Evolutionary conservation across 2,888 invertebrate genomes (phyloP).

Genomic region (Syritta pipiens): DNA sequence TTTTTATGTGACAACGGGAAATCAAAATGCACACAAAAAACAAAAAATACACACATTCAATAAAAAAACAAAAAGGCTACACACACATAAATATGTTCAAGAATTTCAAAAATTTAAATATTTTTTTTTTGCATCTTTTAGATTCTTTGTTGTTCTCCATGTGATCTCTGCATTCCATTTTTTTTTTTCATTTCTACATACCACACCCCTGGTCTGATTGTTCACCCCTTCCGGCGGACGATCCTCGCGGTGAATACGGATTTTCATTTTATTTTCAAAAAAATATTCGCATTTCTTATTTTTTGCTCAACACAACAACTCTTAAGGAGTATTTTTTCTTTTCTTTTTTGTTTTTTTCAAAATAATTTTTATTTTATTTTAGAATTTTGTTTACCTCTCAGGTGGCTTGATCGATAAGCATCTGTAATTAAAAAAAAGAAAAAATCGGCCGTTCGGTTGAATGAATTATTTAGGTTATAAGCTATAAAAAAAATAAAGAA

Average conservation of each 20-base stretch:
- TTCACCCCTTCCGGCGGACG: constrained; percentile 70
- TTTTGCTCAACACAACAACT: constrained; percentile 29
- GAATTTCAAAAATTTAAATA: constrained; percentile 16
- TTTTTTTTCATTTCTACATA: constrained; percentile 53
- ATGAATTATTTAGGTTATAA: constrained; percentile 80
- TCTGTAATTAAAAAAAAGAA: constrained; percentile 85
- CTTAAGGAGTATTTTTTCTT: constrained; percentile 51
- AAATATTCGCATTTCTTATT: constrained; percentile 41
- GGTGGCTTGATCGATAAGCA: constrained; percentile 88
- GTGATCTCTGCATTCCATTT: constrained; percentile 64
- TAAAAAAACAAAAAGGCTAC: constrained; percentile 1
- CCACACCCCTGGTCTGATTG: constrained; percentile 72
- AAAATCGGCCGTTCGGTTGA: constrained; percentile 79
- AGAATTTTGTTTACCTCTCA: constrained; percentile 82
- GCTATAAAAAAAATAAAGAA: constrained; percentile 59
- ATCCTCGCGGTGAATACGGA: constrained; percentile 58
- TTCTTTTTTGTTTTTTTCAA: constrained; percentile 73
- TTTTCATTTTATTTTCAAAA: constrained; percentile 13
- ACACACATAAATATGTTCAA: constrained; percentile 29
- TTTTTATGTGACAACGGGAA: no score
- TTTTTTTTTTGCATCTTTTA: constrained; percentile 20
- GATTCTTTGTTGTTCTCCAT: constrained; percentile 46
- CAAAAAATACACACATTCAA: constrained; percentile 27
- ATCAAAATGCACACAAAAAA: neutral
- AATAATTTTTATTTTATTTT: constrained; percentile 68